Evolutionary conservation across 2,113 vertebrate genomes (phyloP).

Genomic region (Clarias batrachus): DNA sequence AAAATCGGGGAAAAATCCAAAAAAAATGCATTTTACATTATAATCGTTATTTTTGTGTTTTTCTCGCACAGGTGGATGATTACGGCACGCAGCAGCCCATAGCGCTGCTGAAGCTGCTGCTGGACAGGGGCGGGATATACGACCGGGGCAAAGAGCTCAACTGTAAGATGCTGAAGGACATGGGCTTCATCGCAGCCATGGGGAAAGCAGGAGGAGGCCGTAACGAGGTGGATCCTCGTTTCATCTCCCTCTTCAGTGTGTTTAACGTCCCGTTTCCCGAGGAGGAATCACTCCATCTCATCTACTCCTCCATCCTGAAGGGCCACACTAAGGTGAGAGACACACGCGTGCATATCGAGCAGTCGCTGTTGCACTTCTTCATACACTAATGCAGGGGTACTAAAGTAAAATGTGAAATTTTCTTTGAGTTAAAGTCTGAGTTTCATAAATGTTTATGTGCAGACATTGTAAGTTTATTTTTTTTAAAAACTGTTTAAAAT

Average conservation of each 20-base stretch:
- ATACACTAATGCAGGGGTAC: too few relatives aligned
- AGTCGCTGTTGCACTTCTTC: neutral
- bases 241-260: slow-evolving; percentile 88
- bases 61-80: slow-evolving; percentile 80
- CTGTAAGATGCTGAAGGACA: slow-evolving; percentile 86
- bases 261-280: slow-evolving; percentile 88
- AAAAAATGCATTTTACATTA: neutral
- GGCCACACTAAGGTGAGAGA: slow-evolving; percentile 84
- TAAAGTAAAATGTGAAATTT: neutral
- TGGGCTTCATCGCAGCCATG: slow-evolving; percentile 92
- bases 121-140: slow-evolving; percentile 87
- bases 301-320: slow-evolving; percentile 88
- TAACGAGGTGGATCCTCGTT: slow-evolving; percentile 91
- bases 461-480: too few relatives aligned
- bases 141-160: slow-evolving; percentile 89
- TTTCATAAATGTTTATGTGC: too few relatives aligned
- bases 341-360: neutral
- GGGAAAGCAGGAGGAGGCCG: slow-evolving; percentile 92
- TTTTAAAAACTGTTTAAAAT: too few relatives aligned
- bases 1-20: too few relatives aligned
- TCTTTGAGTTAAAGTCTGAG: too few relatives aligned
- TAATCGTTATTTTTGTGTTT: neutral
- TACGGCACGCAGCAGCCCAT: slow-evolving; percentile 97
- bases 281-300: slow-evolving; percentile 81
- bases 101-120: slow-evolving; percentile 87